Evolutionary conservation across 2,888 invertebrate genomes (phyloP).

Genomic region (Callosobruchus maculatus): DNA sequence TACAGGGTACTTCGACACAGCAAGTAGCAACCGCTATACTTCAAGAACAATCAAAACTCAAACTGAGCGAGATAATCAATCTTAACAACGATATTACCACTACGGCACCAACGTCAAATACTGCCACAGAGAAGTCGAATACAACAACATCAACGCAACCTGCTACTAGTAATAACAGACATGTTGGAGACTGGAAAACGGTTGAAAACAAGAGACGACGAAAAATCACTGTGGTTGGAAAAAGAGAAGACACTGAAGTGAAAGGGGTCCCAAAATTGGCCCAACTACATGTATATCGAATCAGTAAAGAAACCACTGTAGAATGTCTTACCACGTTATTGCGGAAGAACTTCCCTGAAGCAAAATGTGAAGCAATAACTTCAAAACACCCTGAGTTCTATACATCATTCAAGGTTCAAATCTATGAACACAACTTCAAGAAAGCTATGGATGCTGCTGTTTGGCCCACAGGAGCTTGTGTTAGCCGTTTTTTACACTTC

Average conservation of each 20-base stretch:
- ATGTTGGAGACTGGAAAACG: background rate
- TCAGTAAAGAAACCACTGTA: background rate
- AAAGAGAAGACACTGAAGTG: background rate
- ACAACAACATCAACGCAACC: background rate
- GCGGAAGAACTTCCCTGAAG: too few relatives aligned
- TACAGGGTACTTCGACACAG: too few relatives aligned
- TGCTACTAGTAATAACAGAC: background rate
- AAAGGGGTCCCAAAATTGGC: background rate
- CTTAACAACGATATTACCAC: too few relatives aligned
- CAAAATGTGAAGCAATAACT: too few relatives aligned
- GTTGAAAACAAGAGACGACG: background rate
- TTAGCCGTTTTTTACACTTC: background rate
- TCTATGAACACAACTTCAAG: background rate
- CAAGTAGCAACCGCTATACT: too few relatives aligned
- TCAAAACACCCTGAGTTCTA: background rate
- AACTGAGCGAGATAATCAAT: too few relatives aligned
- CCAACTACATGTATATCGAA: background rate
- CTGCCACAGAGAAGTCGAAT: too few relatives aligned
- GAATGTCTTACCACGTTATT: background rate
- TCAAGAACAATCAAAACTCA: too few relatives aligned
- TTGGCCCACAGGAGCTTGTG: background rate
- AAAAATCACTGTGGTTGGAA: background rate
- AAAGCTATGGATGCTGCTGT: background rate
- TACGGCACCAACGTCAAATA: too few relatives aligned
- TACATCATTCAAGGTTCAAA: background rate